Evolutionary conservation across 1,140 invertebrate genomes (phyloP), one percentile per base, ranked within the genome.

Genomic region (Amphibalanus amphitrite): DNA sequence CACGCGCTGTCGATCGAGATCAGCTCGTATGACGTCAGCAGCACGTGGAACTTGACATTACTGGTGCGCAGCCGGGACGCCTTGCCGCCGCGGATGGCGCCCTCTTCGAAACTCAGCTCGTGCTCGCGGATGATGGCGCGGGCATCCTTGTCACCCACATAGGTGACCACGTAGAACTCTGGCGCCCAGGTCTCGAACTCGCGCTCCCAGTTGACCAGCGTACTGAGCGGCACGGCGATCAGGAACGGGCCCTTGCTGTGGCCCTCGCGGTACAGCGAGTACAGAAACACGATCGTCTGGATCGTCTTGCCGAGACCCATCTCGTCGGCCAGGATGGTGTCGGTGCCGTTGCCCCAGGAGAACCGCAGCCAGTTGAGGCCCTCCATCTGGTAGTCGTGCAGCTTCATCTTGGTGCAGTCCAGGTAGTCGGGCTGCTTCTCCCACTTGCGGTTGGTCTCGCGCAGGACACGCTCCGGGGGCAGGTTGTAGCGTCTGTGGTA

Each of bases 281-380:
- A 97, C 0, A 99, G 84, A 82, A 99, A 99, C 65, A 91, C 90
- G 65, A 98, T 97, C 0, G 97, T 98, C 80, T 99, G 97, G 74
- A 99, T 98, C 1, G 97, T 99, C 86, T 99, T 99, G 69, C 97
- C 97, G 17, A 99, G 85, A 86, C 97, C 97, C 97, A 99, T 99
- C 82, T 99, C 97, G 81, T 99, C 88, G 70, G 97, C 97, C 4
- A 99, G 82, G 78, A 99, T 99, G 20, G 97, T 99, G 78, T 99
- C 96, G 33, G 94, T 98, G 40, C 88, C 90, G 79, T 98, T 91
- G 3, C 91, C 89, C 95, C 95, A 99, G 0, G 95, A 98, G 80
- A 59, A 72, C 70, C 76, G 72, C 29, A 77, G 40, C 82, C 83
- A 85, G 76, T 87, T 86, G 10, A 86, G 78, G 70, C 90, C 90